Conservation (phyloP, 1,140 invertebrate genomes). For the Maniola jurtina region DNA sequence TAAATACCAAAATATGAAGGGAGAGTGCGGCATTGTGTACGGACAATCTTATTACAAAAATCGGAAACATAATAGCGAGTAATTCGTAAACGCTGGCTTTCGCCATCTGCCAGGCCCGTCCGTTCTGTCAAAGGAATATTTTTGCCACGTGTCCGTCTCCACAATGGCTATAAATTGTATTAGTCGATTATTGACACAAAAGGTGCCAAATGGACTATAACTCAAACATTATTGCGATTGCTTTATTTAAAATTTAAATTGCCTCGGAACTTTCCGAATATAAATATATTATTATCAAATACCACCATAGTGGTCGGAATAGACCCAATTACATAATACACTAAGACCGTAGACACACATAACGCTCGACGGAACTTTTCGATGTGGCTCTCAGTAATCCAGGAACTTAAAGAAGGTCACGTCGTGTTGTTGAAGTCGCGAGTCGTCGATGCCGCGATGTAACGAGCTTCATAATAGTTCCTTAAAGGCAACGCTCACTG, state of each 20-base stretch:
- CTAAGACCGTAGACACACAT: not conserved
- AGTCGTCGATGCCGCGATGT: no score
- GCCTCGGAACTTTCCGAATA: not conserved
- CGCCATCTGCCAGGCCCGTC: slow-evolving; percentile 49
- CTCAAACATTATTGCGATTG: slow-evolving; percentile 40
- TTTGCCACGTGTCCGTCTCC: slow-evolving; percentile 57
- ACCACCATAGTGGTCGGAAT: not conserved
- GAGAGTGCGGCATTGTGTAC: slow-evolving; percentile 36
- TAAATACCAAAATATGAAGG: slow-evolving; percentile 55
- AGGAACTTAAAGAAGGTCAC: no score
- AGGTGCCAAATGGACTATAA: slow-evolving; percentile 63
- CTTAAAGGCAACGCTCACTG: no score
- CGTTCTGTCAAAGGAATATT: slow-evolving; percentile 39
- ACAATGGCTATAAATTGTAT: slow-evolving; percentile 60
- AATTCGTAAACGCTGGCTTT: slow-evolving; percentile 46
- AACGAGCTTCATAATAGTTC: no score
- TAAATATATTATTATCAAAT: not conserved
- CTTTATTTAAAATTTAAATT: not conserved
- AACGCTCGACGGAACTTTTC: no score
- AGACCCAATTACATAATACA: not conserved
- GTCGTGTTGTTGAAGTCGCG: no score
- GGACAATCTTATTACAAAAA: slow-evolving; percentile 39
- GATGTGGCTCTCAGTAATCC: no score
- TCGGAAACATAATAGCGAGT: slow-evolving; percentile 42
- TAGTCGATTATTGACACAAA: slow-evolving; percentile 64